phyloP scores from a whole-genome alignment of 2,888 invertebrate genomes.

The Vanessa cardui region DNA sequence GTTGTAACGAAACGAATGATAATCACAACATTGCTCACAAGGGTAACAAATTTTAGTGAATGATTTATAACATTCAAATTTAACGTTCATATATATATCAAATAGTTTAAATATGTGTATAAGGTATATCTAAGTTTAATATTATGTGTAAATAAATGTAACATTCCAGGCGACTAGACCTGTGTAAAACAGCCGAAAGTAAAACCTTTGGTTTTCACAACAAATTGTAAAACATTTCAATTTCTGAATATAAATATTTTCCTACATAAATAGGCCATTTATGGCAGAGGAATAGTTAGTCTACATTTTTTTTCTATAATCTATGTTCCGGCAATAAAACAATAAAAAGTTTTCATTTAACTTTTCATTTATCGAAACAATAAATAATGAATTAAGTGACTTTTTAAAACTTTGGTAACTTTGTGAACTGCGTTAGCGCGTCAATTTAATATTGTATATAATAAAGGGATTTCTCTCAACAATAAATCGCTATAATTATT shows the following conservation, averaged over 20 bases:
- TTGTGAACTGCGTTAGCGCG: background rate
- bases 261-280: slow-evolving; percentile 64
- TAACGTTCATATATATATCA: slow-evolving; percentile 18
- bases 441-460: background rate
- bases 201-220: slow-evolving; percentile 77
- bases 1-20: background rate
- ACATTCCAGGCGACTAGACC: slow-evolving; percentile 71
- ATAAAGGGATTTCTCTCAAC: background rate
- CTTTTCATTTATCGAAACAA: background rate
- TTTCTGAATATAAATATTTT: slow-evolving; percentile 45
- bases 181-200: slow-evolving; percentile 67
- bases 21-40: slow-evolving; percentile 23
- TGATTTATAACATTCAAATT: slow-evolving; percentile 15
- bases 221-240: slow-evolving; percentile 51
- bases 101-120: slow-evolving; percentile 37
- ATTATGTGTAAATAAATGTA: slow-evolving; percentile 59
- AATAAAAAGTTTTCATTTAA: background rate
- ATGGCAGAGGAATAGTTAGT: slow-evolving; percentile 61
- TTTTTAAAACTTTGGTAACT: slow-evolving; percentile 8
- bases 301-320: slow-evolving; percentile 8
- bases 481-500: background rate
- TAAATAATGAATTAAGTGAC: background rate
- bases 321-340: slow-evolving; percentile 10
- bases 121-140: slow-evolving; percentile 15
- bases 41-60: slow-evolving; percentile 6